Evolutionary conservation across 2,888 invertebrate species (phyloP).

Genomic region (Perdita meconis): DNA sequence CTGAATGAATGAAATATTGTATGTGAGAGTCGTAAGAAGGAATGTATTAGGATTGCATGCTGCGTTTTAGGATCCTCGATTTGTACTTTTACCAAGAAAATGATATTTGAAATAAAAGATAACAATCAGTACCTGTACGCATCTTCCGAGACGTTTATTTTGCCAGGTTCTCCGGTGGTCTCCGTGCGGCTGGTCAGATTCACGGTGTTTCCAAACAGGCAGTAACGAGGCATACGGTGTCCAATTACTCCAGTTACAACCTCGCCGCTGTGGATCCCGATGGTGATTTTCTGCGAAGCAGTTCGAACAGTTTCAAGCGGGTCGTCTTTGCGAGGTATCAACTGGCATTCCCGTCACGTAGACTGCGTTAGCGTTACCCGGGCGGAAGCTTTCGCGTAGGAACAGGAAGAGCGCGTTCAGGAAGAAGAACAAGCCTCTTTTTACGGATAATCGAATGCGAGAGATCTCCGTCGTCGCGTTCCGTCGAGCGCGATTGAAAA

Average conservation of each 20-base stretch:
- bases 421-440: conserved; percentile 52
- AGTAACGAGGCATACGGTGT: conserved; percentile 96
- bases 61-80: too few species aligned
- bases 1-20: too few species aligned
- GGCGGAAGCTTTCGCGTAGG: conserved; percentile 47
- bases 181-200: conserved; percentile 97
- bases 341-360: conserved; percentile 47
- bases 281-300: conserved; percentile 91
- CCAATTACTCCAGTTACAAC: conserved; percentile 98
- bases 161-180: conserved; percentile 94
- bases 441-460: conserved; percentile 46
- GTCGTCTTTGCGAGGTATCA: background rate
- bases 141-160: conserved; percentile 96
- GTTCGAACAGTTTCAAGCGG: conserved; percentile 12
- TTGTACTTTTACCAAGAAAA: background rate
- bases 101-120: background rate
- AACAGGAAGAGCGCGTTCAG: conserved; percentile 47
- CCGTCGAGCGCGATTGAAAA: conserved; percentile 7
- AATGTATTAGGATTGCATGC: too few species aligned
- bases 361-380: conserved; percentile 8
- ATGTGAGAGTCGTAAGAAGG: too few species aligned
- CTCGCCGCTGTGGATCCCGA: conserved; percentile 97
- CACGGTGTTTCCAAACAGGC: conserved; percentile 96
- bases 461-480: conserved; percentile 7
- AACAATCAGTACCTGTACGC: conserved; percentile 90